Conservation (phyloP, 92 coral and sea anemone species). For the Umimayanthus kanabou region DNA sequence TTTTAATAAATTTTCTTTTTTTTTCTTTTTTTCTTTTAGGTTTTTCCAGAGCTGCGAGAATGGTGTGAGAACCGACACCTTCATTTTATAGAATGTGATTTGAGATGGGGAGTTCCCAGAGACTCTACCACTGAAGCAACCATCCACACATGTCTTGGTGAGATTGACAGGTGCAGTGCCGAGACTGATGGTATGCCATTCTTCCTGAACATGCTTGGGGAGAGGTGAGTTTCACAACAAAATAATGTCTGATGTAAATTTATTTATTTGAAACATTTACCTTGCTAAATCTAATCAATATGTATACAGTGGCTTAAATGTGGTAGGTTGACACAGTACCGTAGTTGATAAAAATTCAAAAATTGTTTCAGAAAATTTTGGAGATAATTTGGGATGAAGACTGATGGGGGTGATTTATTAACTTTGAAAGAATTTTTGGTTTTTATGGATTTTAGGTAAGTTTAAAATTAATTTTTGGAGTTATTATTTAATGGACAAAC, state of each 20-base stretch:
- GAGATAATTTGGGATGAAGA: too few relatives aligned
- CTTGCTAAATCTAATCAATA: too few relatives aligned
- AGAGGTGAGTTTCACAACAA: slow-evolving; percentile 45
- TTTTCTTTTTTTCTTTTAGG: slow-evolving; percentile 33
- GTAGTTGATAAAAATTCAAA: too few relatives aligned
- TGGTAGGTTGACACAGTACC: too few relatives aligned
- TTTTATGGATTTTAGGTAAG: too few relatives aligned
- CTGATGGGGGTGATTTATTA: too few relatives aligned
- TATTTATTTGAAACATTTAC: too few relatives aligned
- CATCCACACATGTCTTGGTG: slow-evolving; percentile 71
- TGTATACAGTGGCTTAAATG: too few relatives aligned
- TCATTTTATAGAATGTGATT: slow-evolving; percentile 79
- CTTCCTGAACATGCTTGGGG: slow-evolving; percentile 86
- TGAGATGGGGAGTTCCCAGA: slow-evolving; percentile 85
- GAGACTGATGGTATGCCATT: slow-evolving; percentile 73
- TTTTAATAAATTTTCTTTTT: background rate
- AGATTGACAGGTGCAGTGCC: slow-evolving; percentile 71
- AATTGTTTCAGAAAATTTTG: too few relatives aligned
- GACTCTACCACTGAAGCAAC: slow-evolving; percentile 77
- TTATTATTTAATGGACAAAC: too few relatives aligned
- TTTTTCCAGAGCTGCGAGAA: slow-evolving; percentile 77
- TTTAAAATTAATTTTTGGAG: too few relatives aligned
- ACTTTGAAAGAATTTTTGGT: too few relatives aligned
- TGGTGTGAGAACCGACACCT: slow-evolving; percentile 74
- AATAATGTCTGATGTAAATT: background rate